Evolutionary conservation across 2,113 vertebrate genomes (phyloP).

Genomic region (Tylochromis polylepis): DNA sequence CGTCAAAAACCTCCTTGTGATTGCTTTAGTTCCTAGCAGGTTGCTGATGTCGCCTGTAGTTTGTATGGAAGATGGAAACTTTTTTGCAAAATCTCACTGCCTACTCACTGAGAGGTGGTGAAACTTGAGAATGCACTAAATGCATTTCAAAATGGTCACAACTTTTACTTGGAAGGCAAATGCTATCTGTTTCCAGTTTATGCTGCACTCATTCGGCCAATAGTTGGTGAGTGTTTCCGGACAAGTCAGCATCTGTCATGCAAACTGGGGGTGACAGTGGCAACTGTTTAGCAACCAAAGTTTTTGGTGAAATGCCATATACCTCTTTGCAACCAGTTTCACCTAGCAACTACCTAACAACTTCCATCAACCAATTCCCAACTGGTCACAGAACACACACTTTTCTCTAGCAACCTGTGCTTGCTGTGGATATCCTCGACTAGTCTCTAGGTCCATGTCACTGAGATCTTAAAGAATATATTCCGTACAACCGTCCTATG

Average conservation of each 20-base stretch:
- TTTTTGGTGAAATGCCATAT: not conserved
- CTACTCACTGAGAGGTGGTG: not conserved
- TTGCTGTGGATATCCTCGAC: too few relatives aligned
- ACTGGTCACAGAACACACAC: not conserved
- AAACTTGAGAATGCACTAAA: not conserved
- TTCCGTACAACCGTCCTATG: not conserved
- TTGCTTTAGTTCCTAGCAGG: not conserved
- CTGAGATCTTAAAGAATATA: not conserved
- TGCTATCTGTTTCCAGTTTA: not conserved
- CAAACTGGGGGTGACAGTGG: not conserved
- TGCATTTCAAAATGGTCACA: not conserved
- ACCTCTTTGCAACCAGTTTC: not conserved
- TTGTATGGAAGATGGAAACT: not conserved
- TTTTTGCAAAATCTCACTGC: not conserved
- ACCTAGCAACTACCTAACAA: rapidly evolving
- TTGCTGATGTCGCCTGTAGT: not conserved
- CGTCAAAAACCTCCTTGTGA: not conserved
- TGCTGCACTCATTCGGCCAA: not conserved
- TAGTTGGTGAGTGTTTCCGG: not conserved
- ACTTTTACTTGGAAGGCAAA: not conserved
- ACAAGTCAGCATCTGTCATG: not conserved
- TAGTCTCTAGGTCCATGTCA: too few relatives aligned
- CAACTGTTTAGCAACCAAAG: not conserved
- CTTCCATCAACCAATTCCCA: not conserved
- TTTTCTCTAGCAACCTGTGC: too few relatives aligned